Conservation (phyloP, 2,888 invertebrate species). For the Tridacna crocea region DNA sequence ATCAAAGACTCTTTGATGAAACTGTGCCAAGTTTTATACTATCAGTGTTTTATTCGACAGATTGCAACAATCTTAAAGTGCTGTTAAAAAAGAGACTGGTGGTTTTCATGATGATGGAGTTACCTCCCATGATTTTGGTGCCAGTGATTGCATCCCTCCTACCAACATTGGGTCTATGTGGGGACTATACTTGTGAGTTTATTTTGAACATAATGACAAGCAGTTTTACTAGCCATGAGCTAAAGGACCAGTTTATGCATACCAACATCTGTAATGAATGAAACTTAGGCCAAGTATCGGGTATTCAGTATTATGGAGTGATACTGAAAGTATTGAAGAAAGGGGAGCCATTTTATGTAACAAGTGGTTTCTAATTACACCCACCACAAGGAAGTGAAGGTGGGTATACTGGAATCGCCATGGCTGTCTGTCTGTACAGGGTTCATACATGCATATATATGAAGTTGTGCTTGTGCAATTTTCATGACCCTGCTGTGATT, state of each 20-base stretch:
- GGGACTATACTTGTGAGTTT: slow-evolving; percentile 50
- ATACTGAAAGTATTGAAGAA: background rate
- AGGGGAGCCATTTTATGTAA: background rate
- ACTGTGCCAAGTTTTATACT: too few species aligned
- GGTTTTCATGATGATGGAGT: background rate
- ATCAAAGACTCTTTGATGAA: too few species aligned
- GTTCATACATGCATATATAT: too few species aligned
- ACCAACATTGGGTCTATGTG: slow-evolving; percentile 5
- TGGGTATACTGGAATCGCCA: too few species aligned
- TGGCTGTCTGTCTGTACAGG: too few species aligned
- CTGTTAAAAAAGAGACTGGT: background rate
- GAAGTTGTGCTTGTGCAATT: too few species aligned
- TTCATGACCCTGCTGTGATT: too few species aligned
- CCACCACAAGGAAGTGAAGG: too few species aligned
- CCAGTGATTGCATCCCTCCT: slow-evolving; percentile 15
- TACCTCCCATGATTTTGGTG: slow-evolving; percentile 1
- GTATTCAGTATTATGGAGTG: background rate
- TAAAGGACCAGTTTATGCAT: background rate
- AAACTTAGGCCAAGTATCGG: background rate
- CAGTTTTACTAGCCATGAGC: background rate
- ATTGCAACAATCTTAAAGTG: background rate
- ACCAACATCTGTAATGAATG: background rate
- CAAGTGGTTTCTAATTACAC: background rate
- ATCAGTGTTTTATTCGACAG: background rate
- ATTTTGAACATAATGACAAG: background rate